Conservation (phyloP, 1,140 invertebrate genomes). For the Tetraneura akinire region DNA sequence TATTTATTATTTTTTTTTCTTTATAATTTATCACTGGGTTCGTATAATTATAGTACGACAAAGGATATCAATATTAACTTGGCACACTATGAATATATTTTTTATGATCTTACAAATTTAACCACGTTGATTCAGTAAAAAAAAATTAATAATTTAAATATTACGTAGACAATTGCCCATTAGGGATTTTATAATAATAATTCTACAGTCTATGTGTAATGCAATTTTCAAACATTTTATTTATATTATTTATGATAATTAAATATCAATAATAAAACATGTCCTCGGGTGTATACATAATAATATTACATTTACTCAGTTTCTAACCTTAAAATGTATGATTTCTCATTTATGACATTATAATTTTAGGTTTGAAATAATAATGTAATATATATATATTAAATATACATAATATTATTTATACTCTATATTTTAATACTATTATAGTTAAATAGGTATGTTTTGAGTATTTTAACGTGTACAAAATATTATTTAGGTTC, state of each 20-base stretch:
- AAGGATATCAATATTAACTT: background rate
- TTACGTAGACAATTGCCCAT: background rate
- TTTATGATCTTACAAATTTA: background rate
- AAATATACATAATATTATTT: too few relatives aligned
- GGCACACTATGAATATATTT: background rate
- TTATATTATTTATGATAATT: background rate
- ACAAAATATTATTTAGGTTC: too few relatives aligned
- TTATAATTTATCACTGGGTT: conserved; percentile 2
- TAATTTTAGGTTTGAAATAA: background rate
- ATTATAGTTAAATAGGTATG: too few relatives aligned
- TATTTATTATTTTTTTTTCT: background rate
- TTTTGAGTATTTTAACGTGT: too few relatives aligned
- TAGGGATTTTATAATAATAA: too few relatives aligned
- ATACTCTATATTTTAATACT: too few relatives aligned
- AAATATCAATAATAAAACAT: conserved; percentile 2
- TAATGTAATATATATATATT: too few relatives aligned
- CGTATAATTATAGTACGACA: background rate
- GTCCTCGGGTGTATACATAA: background rate
- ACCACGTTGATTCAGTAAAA: background rate
- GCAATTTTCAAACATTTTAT: background rate
- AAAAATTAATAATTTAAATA: background rate
- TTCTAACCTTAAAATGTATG: background rate
- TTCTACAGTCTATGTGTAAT: background rate
- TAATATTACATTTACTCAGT: background rate
- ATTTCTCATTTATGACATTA: background rate